Percentiles rank a stretch among this genome's conserved stretches.
These are phyloP conservation scores for Acanthoscelides obtectus DNA, from an alignment of 2,888 invertebrate genomes.

Conservation along the genomic window DNA sequence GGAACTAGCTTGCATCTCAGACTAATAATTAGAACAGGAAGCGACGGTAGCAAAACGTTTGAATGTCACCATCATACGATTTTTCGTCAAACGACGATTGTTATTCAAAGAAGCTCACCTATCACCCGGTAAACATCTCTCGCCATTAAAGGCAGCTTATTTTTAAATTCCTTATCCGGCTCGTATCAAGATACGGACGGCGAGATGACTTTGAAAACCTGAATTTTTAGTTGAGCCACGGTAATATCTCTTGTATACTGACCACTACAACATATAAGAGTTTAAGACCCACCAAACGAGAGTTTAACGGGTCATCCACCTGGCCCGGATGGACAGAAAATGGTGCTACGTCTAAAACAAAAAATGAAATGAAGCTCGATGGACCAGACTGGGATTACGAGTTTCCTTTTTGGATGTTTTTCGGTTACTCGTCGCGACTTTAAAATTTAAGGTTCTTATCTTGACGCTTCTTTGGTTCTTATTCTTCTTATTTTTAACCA, in stretches of 20 bases:
- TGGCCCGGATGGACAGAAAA: slow-evolving; percentile 16
- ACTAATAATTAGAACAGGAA: background rate
- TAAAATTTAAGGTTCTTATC: background rate
- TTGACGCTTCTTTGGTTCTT: no score
- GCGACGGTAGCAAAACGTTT: slow-evolving; percentile 3
- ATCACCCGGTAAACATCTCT: slow-evolving; percentile 8
- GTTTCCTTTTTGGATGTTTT: background rate
- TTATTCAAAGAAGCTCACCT: slow-evolving; percentile 22
- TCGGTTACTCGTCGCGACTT: background rate
- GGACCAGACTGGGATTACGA: background rate
- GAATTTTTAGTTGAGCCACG: background rate
- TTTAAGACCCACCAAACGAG: slow-evolving; percentile 40
- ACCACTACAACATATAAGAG: slow-evolving; percentile 46
- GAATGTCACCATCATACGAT: slow-evolving; percentile 9
- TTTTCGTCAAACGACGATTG: slow-evolving; percentile 14
- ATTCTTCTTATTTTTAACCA: no score
- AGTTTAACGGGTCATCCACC: slow-evolving; percentile 37
- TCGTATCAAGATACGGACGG: background rate
- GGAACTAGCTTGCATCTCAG: no score
- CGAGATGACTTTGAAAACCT: background rate
- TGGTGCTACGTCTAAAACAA: background rate
- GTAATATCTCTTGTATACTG: slow-evolving; percentile 30
- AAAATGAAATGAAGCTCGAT: background rate
- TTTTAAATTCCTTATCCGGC: slow-evolving; percentile 5
- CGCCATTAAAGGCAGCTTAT: background rate